These are phyloP conservation scores for Campaea margaritaria DNA, from an alignment of 2,888 invertebrate species.

Conservation along the genomic window DNA sequence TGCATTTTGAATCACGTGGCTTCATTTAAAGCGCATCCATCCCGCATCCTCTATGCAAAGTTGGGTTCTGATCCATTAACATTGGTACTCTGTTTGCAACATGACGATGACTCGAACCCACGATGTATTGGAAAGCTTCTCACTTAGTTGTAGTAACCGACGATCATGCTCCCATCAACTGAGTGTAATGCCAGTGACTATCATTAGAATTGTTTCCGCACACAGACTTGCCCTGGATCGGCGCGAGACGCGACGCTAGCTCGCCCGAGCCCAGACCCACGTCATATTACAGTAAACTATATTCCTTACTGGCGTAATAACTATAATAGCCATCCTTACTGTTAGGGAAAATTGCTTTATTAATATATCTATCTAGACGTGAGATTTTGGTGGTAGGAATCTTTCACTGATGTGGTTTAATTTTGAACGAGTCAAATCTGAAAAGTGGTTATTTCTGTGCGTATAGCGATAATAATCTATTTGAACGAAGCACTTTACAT, in stretches of 20 bases:
- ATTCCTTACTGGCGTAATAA: slow-evolving; percentile 36
- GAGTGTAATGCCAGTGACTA: slow-evolving; percentile 38
- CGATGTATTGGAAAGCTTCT: not conserved
- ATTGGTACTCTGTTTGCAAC: not conserved
- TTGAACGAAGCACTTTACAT: not conserved
- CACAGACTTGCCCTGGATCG: slow-evolving; percentile 81
- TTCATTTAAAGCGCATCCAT: not conserved
- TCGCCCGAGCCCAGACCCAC: slow-evolving; percentile 74
- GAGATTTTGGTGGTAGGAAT: slow-evolving; percentile 8
- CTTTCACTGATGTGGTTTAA: slow-evolving; percentile 31
- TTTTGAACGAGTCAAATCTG: not conserved
- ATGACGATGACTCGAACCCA: not conserved
- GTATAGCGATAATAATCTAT: not conserved
- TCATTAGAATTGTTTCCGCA: slow-evolving; percentile 67
- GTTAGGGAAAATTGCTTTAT: slow-evolving; percentile 23
- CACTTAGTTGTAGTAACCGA: not conserved
- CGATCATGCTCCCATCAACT: slow-evolving; percentile 6
- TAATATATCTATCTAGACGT: not conserved
- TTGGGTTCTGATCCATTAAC: not conserved
- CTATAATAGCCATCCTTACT: slow-evolving; percentile 16
- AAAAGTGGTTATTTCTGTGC: not conserved
- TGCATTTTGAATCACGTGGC: too few relatives aligned
- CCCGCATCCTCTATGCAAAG: slow-evolving; percentile 2
- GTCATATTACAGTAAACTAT: slow-evolving; percentile 75
- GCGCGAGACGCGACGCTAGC: slow-evolving; percentile 77